Evolutionary conservation across 64 coral and sea anemone species (phyloP), one percentile per base, ranked within the genome.

Genomic region (Orbicella faveolata): DNA sequence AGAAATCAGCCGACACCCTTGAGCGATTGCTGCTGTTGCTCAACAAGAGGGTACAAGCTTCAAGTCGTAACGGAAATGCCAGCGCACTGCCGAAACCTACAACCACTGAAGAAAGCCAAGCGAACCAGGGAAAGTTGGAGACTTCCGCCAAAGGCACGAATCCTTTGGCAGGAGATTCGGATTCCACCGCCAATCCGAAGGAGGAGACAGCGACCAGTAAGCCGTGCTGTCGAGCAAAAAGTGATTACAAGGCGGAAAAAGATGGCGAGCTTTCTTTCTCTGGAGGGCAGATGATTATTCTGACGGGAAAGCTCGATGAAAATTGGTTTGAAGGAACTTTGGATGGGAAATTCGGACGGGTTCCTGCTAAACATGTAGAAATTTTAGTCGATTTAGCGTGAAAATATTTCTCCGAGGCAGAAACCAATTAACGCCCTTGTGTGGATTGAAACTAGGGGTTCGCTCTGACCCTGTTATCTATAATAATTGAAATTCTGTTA

Each of bases 1-100:
- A 96, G 73, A 96, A 94, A 87, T 96, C 95, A 55, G 89, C 95
- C 66, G 95, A 96, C 77, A 93, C 89, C 73, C 74, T 96, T 19
- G 95, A 96, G 88, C 89, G 91, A 59, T 69, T 91, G 2, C 84
- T 96, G 1, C 63, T 91, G 39, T 75, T 90, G 23, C 52, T 96
- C 14, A 96, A 96, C 78, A 96, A 94, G 83, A 88, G 95, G 3
- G 92, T 96, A 1, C 89, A 78, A 51, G 95, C 95, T 33, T 90
- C 88, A 69, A 89, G 76, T 13, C 76, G 76, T 6, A 81, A 79
- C 57, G 86, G 73, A 6, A 75, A 79, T 30, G 68, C 78, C 48
- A 66, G 77, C 23, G 19, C 61, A 54, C 80, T 88, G 34, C 74
- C 73, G 19, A 88, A 87, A 36, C 39, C 7, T 23, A 75, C 44